A percentile compares a stretch with the other conserved stretches of the same genome.
phyloP scores from a whole-genome alignment of 2,113 vertebrate species.

The Leptobrachium leishanense region DNA sequence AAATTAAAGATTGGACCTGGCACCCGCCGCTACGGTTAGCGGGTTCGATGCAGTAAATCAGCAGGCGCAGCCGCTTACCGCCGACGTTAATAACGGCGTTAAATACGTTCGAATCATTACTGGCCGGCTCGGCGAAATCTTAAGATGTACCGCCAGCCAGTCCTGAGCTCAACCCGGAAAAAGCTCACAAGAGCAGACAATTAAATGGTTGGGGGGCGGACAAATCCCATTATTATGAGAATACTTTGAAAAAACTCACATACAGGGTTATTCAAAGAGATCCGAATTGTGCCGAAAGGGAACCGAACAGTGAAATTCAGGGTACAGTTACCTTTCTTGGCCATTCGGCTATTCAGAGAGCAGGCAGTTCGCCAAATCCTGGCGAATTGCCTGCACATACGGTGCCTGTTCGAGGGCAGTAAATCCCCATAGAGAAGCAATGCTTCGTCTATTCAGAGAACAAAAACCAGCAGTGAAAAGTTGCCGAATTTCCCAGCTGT shows the following conservation, averaged over 20 bases:
- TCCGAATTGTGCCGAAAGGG: no score
- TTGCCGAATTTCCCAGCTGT: accelerated
- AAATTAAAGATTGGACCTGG: neutral
- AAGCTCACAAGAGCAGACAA: slow-evolving; percentile 15
- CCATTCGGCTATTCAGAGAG: no score
- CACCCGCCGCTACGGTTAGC: neutral
- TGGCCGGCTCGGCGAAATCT: neutral
- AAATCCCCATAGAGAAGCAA: no score
- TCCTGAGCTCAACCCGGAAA: neutral
- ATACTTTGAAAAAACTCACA: neutral
- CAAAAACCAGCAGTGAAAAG: no score
- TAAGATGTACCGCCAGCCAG: slow-evolving; percentile 27
- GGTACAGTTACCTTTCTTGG: no score
- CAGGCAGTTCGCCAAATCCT: no score
- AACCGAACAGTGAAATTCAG: no score
- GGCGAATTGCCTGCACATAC: no score
- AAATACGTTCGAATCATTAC: neutral
- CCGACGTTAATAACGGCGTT: neutral
- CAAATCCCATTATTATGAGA: neutral
- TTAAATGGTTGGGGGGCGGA: neutral
- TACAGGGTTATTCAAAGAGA: neutral
- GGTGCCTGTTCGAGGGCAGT: no score
- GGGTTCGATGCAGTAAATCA: slow-evolving; percentile 14
- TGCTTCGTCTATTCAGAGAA: no score
- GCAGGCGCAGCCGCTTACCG: neutral